Evolutionary conservation across 2,797 vertebrate genomes (phyloP), one percentile per base, ranked within the genome.

Genomic region (Syngnathus acus): DNA sequence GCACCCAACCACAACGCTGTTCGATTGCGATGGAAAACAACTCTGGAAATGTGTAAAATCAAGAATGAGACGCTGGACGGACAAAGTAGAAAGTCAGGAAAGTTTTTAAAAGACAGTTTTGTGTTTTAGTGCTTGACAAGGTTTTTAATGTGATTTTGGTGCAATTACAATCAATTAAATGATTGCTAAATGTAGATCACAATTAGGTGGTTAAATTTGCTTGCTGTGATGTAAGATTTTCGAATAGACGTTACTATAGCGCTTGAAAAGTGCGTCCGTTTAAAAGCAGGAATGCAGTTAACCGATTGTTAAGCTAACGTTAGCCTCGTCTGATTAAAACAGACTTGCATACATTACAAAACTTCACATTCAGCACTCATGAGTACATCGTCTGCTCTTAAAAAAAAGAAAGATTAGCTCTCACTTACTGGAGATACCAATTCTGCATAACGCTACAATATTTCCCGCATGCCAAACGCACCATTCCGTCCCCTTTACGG

Each of bases 371-470:
- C 50, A 51, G 50, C 17, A n/a, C 2, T 2, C 7, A 8, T 51
- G 21, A 3, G n/a, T 21, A 4, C 50, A n/a, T 19, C 17, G 69
- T 82, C 74, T 78, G 77, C 72, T 64, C 62, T 73, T 62, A 81
- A 74, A 26, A 26, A 32, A 32, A 26, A 3, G 3, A 32, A 84
- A 88, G 84, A 89, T 89, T 87, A 85, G 73, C 70, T 54, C 32
- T 75, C 78, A 79, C 86, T 86, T 83, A 75, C 66, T 8, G 73
- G 72, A 77, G 81, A 82, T 81, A 81, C 70, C 68, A 65, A 70
- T 79, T 81, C 67, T 79, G 80, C 77, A 81, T 84, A 82, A 82
- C 84, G 67, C 59, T 76, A 67, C 73, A 75, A 85, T 86, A 86
- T 78, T 83, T 84, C 74, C 72, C 69, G 71, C 78, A 72, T 54